Evolutionary conservation across 2,113 vertebrate genomes (phyloP), one percentile per base, ranked within the genome.

Genomic region (Myrmecophaga tridactyla): DNA sequence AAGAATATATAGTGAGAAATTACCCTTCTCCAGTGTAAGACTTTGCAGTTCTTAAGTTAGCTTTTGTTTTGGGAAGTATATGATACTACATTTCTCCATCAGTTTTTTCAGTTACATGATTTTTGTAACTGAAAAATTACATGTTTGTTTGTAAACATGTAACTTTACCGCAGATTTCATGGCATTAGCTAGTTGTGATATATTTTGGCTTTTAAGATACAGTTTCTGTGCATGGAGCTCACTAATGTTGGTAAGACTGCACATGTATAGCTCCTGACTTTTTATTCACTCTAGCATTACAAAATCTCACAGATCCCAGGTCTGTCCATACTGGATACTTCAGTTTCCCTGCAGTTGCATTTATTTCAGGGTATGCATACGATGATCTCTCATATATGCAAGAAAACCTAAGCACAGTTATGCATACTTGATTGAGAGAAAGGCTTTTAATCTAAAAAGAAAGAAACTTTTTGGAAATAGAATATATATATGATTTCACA

Each of bases 401-500:
- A 63, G n/a, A 89, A 88, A 36, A n/a, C 48, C 63, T 65, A 56
- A 46, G 41, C 62, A 83, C 76, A 73, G 56, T 46, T 51, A 53
- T 43, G 60, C 23, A 31, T 62, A 36, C 58, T 86, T 93, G 48
- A 48, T 41, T 83, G 62, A 94, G 51, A 65, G 75, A 92, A 90
- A 94, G 53, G 11, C 83, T 58, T 72, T 67, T 58, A 53, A 88
- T 89, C 53, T 87, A 77, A 67, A 82, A 73, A n/a, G 84, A 67
- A 73, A 95, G 48, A 67, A 69, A 89, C 34, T 76, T 82, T 86
- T 72, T 58, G 36, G 31, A 85, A 81, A 63, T 43, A 76, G 10
- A 48, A 4, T 91, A 56, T n/a, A n/a, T n/a, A n/a, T n/a, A n/a
- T n/a, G n/a, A n/a, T 94, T 86, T 92, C 70, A 88, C 21, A 53